These are phyloP conservation scores for Amaurobius ferox DNA, from an alignment of 2,888 invertebrate species.

Conservation along the genomic window DNA sequence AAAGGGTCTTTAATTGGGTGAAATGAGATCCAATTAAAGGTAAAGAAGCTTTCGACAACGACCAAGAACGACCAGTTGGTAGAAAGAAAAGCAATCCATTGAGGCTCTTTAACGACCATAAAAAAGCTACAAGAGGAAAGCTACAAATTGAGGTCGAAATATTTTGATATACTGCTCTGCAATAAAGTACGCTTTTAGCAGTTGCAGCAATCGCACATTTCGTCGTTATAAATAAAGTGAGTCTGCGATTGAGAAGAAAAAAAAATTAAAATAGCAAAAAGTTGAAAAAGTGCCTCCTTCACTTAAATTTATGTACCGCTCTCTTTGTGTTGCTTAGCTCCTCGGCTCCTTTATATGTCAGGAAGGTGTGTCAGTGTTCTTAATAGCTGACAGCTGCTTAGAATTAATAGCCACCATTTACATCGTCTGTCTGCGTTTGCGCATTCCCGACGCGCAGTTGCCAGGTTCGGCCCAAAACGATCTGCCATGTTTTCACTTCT, in stretches of 20 bases:
- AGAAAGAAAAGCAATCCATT: neutral
- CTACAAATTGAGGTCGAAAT: constrained; percentile 19
- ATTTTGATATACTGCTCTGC: constrained; percentile 37
- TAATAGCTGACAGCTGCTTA: constrained; percentile 70
- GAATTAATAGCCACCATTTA: constrained; percentile 68
- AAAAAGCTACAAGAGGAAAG: neutral
- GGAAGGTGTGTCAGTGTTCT: constrained; percentile 70
- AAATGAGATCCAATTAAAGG: too few species aligned
- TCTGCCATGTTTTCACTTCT: constrained; percentile 46
- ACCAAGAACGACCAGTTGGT: neutral
- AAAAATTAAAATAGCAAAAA: constrained; percentile 15
- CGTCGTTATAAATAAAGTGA: constrained; percentile 59
- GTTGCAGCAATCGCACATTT: constrained; percentile 45
- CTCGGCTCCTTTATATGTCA: constrained; percentile 69
- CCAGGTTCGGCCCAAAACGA: constrained; percentile 58
- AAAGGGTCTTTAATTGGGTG: too few species aligned
- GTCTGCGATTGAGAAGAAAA: constrained; percentile 22
- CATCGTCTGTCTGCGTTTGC: constrained; percentile 65
- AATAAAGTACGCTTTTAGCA: constrained; percentile 25
- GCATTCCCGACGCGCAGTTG: constrained; percentile 67
- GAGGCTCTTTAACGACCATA: neutral
- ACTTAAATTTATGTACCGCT: constrained; percentile 68
- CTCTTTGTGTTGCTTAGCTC: constrained; percentile 63
- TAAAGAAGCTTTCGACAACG: neutral
- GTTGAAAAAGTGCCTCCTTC: constrained; percentile 50